Evolutionary conservation across 2,113 vertebrate genomes (phyloP).

Genomic region (Ceyx melanurus): DNA sequence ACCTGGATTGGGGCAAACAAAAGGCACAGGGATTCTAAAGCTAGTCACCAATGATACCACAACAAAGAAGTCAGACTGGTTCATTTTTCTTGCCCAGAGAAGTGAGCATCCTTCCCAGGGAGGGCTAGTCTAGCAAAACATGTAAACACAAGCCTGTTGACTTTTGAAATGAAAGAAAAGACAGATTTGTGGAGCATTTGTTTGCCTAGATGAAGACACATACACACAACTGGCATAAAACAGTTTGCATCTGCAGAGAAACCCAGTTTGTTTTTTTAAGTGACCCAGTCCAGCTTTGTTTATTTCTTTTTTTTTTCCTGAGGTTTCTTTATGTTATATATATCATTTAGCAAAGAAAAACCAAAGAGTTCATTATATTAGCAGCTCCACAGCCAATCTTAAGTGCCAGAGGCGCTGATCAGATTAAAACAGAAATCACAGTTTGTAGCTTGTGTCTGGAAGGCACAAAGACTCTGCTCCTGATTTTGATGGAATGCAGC

Average conservation of each 20-base stretch:
- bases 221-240: background rate
- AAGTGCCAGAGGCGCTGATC: constrained; percentile 34
- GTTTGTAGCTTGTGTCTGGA: background rate
- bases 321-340: background rate
- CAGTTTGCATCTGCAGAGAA: background rate
- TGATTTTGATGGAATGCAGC: constrained; percentile 34
- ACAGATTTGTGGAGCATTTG: background rate
- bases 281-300: background rate
- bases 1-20: background rate
- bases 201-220: background rate
- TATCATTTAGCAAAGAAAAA: background rate
- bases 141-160: rapidly evolving
- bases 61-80: background rate
- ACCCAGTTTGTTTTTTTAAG: background rate
- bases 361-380: background rate
- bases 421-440: constrained; percentile 51
- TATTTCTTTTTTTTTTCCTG: background rate
- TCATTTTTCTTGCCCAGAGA: background rate
- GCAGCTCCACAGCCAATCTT: background rate
- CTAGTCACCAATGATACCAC: background rate
- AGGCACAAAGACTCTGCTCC: constrained; percentile 10
- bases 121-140: background rate
- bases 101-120: background rate
- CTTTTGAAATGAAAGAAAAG: background rate
- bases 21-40: background rate